A percentile compares a stretch with the other conserved stretches of the same genome.
Evolutionary conservation across 2,797 vertebrate genomes (phyloP).

Genomic region (Cephalopachus bancanus): DNA sequence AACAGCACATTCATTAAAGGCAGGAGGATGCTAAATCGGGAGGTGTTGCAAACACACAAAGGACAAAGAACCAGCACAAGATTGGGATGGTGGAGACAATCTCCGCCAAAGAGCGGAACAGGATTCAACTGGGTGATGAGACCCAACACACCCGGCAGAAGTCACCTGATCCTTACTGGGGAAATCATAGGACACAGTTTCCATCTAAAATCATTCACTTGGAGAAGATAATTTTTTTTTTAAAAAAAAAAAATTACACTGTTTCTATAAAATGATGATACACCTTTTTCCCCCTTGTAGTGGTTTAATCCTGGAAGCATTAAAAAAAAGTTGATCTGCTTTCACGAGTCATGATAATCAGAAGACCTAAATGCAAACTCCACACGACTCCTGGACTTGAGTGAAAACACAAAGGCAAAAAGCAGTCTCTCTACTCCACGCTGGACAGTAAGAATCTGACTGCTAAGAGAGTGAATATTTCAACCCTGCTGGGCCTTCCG

Average conservation of each 20-base stretch:
- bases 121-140: background rate
- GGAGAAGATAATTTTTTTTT: background rate
- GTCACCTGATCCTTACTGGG: background rate
- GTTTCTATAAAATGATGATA: background rate
- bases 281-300: background rate
- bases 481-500: conserved; percentile 1
- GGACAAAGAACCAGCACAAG: conserved; percentile 55
- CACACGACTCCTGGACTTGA: background rate
- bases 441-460: background rate
- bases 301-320: background rate
- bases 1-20: conserved; percentile 71
- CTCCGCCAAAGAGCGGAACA: background rate
- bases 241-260: background rate
- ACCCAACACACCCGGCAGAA: background rate
- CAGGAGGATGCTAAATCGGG: conserved; percentile 69
- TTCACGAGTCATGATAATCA: background rate
- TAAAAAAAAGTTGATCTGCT: conserved; percentile 32
- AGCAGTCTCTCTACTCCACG: background rate
- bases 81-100: background rate
- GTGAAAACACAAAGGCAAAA: conserved; percentile 36
- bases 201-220: background rate
- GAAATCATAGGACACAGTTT: background rate
- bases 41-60: conserved; percentile 62
- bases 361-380: conserved; percentile 46
- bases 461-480: conserved; percentile 43